phyloP scores from a whole-genome alignment of 2,888 invertebrate genomes.

The Diachrysia chrysitis region DNA sequence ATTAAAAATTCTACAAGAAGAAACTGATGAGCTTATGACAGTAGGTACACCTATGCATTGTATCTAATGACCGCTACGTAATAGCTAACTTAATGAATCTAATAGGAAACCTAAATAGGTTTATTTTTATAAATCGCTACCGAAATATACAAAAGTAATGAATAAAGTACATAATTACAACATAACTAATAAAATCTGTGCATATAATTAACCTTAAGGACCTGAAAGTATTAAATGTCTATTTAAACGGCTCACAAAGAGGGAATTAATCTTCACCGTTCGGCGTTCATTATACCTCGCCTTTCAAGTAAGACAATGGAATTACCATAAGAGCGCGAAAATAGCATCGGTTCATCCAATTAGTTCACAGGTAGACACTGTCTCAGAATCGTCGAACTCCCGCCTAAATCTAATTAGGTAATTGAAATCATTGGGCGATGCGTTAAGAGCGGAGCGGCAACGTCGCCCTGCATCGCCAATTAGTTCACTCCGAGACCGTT shows the following conservation, averaged over 20 bases:
- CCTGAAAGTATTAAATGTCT: conserved; percentile 37
- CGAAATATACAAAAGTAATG: neutral
- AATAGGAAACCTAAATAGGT: neutral
- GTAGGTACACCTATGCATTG: no score
- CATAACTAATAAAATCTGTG: conserved; percentile 13
- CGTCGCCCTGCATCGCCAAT: conserved; percentile 71
- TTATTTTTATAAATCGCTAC: neutral
- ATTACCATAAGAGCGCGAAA: conserved; percentile 65
- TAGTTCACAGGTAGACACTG: conserved; percentile 60
- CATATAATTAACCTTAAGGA: conserved; percentile 24
- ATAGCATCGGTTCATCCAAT: conserved; percentile 62
- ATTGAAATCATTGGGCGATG: conserved; percentile 76
- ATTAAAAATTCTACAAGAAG: no score
- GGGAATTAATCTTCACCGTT: conserved; percentile 54
- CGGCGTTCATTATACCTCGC: conserved; percentile 59
- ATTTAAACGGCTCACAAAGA: conserved; percentile 47
- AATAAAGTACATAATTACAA: neutral
- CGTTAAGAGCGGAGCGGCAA: conserved; percentile 48
- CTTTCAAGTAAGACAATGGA: conserved; percentile 60
- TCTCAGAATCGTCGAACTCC: conserved; percentile 48
- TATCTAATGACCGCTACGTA: no score
- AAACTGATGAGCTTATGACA: no score
- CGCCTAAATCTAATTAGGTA: conserved; percentile 78
- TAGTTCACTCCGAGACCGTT: conserved; percentile 64
- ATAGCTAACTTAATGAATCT: no score